Base-by-base conservation (phyloP, 2,797 vertebrate genomes). In the Coregonus ussuriensis region DNA sequence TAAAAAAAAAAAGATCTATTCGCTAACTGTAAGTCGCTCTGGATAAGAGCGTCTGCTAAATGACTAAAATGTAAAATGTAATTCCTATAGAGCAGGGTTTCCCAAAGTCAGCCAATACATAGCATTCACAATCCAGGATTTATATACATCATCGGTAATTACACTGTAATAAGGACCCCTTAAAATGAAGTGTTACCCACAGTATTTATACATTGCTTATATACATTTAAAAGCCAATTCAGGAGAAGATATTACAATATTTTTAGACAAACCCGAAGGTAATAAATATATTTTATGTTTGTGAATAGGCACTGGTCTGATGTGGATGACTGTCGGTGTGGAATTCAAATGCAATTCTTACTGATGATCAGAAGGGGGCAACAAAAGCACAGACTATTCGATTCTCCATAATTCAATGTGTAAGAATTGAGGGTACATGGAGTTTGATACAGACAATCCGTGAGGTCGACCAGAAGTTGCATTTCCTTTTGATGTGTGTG, bases 341-440 rank as follows among this genome's bases (percentile, higher is more conserved):
- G 4, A 68, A 66, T 66, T 31, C 29, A 21, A 21, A 11, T 81
- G 83, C 77, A 77, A 37, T 88, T 70, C 14, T 65, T 16, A 0
- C 7, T 11, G 3, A 13, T 16, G 76, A 69, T 51, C 92, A 85
- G 80, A 59, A 87, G 91, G 84, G 88, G 89, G 88, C 85, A 72
- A 75, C 81, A 80, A 67, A 84, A 31, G 81, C 72, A 53, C 72
- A 63, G 3, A 1, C 1, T 75, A 70, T 74, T 59, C n/a, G 54
- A 37, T 41, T 54, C 21, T 53, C 37, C 13, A 70, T 51, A 21
- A 25, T 70, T 47, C 33, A 16, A 21, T 56, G 29, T 33, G 7
- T 15, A 33, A 16, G 15, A 35, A 9, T 11, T 18, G 4, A 31
- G 51, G 29, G 6, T 16, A 13, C 14, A 31, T 16, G 41, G 41